A percentile compares a stretch with the other conserved stretches of the same genome.
These are phyloP conservation scores for Zoanthus solanderi DNA, from an alignment of 92 coral and sea anemone genomes.

Conservation along the genomic window DNA sequence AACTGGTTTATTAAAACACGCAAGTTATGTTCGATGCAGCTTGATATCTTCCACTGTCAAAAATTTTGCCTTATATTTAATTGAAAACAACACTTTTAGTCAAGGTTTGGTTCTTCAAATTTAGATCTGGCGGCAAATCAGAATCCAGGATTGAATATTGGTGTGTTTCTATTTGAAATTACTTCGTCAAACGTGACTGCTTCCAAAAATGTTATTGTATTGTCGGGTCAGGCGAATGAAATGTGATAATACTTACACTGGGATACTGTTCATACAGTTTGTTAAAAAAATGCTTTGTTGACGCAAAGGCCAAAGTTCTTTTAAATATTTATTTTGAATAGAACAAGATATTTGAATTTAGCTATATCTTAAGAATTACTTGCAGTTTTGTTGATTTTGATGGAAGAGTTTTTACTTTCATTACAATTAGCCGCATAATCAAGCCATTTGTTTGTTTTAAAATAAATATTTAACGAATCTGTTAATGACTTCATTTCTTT, in stretches of 20 bases:
- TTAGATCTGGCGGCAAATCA: neutral
- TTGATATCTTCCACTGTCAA: neutral
- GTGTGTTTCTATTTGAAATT: neutral
- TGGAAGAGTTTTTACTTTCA: no score
- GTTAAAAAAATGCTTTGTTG: neutral
- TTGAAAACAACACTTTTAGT: neutral
- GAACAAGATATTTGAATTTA: no score
- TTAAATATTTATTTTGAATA: no score
- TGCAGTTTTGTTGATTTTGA: no score
- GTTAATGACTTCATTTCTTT: no score
- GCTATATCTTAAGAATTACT: no score
- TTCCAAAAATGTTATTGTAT: neutral
- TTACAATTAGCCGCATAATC: no score
- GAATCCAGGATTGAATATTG: neutral
- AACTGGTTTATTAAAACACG: neutral
- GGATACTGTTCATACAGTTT: neutral
- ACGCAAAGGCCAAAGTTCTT: no score
- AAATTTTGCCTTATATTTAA: neutral
- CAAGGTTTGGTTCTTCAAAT: neutral
- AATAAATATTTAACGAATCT: no score
- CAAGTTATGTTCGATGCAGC: neutral
- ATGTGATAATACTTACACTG: neutral
- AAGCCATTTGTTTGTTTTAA: no score
- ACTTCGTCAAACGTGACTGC: slow-evolving; percentile 15
- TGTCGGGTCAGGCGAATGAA: neutral